Evolutionary conservation across 2,113 vertebrate genomes (phyloP), one percentile per base, ranked within the genome.

Genomic region (Microtus oregoni): DNA sequence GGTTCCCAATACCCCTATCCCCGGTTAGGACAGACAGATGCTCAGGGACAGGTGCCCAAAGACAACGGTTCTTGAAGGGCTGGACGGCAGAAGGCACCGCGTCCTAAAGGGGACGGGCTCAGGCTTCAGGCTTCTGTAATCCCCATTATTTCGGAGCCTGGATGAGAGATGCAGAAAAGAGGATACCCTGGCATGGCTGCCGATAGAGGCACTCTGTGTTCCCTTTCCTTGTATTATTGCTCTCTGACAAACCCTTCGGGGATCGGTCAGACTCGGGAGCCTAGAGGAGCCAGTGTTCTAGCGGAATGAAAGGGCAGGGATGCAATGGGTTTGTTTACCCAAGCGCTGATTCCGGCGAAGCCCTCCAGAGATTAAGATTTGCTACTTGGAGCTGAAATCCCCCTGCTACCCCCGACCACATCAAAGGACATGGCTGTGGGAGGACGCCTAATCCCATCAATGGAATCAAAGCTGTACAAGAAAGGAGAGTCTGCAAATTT

Each of bases 241-340:
- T 91, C 28, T 93, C 97, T 94, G 94, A 97, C 95, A 97, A 61
- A 91, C 94, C 52, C 91, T 76, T 94, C 44, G 86, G 85, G 88
- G 73, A 77, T 92, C 94, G 72, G 30, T 30, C 91, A 95, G 95
- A 90, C 67, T 89, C 0, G 0, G 77, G 78, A 94, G 93, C 55
- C 82, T 58, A 78, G 92, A 91, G 94, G 88, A 96, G 93, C 90
- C 10, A 38, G 90, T 96, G 90, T 97, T 97, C 97, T 97, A 97
- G 81, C 81, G 97, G 95, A 97, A 98, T 98, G 82, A 98, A 98
- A 98, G 97, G 85, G 81, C 94, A 94, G 89, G 47, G 90, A 89
- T 92, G 97, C 96, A 96, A 97, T 96, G 93, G 97, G 55, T 55
- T 55, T 55, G 90, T 95, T 97, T 97, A 97, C 90, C 95, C 91